Conservation (phyloP, 2,888 invertebrate species). For the Tenthredo mesomela region DNA sequence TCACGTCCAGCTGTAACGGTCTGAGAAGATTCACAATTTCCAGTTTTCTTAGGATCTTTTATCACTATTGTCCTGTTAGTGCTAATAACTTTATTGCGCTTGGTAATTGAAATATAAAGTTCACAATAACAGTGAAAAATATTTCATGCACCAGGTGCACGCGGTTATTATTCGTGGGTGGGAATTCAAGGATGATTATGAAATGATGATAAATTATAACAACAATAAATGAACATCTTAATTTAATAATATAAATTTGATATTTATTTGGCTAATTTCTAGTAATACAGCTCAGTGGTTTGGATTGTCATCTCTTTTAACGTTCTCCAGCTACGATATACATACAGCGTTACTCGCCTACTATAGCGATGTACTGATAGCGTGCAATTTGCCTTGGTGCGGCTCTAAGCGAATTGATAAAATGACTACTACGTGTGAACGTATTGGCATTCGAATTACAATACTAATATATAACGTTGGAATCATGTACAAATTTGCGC, state of each 20-base stretch:
- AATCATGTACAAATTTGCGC: conserved; percentile 36
- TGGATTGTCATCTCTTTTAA: conserved; percentile 12
- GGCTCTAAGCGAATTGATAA: not conserved
- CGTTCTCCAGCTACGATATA: not conserved
- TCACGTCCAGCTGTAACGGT: not conserved
- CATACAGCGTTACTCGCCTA: not conserved
- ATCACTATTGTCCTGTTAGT: conserved; percentile 2
- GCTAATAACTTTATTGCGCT: not conserved
- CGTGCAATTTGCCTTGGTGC: not conserved
- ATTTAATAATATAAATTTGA: conserved; percentile 46
- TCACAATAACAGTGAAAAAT: not conserved
- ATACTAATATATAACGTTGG: conserved; percentile 11
- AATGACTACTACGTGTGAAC: not conserved
- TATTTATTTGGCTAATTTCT: conserved; percentile 51
- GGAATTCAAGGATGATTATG: not conserved
- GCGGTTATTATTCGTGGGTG: not conserved
- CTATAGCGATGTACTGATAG: not conserved
- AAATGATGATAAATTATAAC: not conserved
- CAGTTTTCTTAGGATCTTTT: not conserved
- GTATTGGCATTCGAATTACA: conserved; percentile 16
- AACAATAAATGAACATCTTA: not conserved
- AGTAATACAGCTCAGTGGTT: conserved; percentile 54
- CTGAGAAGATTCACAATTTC: not conserved
- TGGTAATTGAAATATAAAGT: not conserved
- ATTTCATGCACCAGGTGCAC: not conserved